phyloP scores from a whole-genome alignment of 2,888 invertebrate species.

The Acrobeloides nanus region DNA sequence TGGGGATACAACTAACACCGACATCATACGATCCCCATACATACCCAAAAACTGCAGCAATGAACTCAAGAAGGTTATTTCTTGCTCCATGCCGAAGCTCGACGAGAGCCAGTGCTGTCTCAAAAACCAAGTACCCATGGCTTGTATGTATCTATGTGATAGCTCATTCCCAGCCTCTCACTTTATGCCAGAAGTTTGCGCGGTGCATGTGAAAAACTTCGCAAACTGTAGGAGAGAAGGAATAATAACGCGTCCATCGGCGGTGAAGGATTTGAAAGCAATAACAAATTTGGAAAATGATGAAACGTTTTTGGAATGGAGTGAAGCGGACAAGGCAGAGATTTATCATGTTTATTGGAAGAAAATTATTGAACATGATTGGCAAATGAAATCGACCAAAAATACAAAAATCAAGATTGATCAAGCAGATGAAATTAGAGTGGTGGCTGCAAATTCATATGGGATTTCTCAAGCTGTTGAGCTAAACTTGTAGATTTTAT shows the following conservation, averaged over 20 bases:
- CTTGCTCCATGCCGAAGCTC: conserved; percentile 30
- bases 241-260: conserved; percentile 18
- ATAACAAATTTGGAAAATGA: conserved; percentile 1
- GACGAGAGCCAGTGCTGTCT: conserved; percentile 19
- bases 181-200: conserved; percentile 18
- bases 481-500: no score
- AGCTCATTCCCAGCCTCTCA: conserved; percentile 16
- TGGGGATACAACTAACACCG: no score
- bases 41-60: conserved; percentile 28
- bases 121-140: conserved; percentile 14
- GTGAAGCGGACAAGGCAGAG: conserved; percentile 17
- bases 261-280: conserved; percentile 12
- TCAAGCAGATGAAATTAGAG: conserved; percentile 24
- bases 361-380: conserved; percentile 6
- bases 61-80: conserved; percentile 28
- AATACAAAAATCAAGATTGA: conserved; percentile 13
- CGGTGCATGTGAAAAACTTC: conserved; percentile 11
- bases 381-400: conserved; percentile 18
- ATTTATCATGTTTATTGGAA: conserved; percentile 31
- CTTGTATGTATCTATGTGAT: conserved; percentile 33
- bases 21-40: conserved; percentile 18
- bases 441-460: conserved; percentile 29
- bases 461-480: conserved; percentile 25
- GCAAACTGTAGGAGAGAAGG: conserved; percentile 21
- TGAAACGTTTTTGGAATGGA: conserved; percentile 9